Evolutionary conservation across 2,113 vertebrate species (phyloP).

Genomic region (Sterrhoptilus dennistouni): DNA sequence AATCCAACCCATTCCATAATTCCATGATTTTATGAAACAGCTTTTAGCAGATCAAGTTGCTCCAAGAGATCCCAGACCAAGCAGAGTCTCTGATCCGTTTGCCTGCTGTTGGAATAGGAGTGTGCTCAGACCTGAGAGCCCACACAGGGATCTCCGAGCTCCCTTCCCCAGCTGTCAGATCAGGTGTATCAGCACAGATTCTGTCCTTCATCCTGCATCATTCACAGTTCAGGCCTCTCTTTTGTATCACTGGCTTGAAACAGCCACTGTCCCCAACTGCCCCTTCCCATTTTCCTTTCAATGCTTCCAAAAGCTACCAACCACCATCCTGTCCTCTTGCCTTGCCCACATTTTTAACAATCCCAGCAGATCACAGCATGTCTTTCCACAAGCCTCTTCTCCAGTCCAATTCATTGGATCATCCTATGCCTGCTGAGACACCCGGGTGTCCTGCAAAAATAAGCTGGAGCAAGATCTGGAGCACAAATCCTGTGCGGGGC

Average conservation of each 20-base stretch:
- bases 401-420: background rate
- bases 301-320: background rate
- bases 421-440: background rate
- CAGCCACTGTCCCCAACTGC: background rate
- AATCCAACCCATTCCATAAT: background rate
- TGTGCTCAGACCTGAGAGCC: background rate
- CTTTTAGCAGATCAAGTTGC: background rate
- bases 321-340: background rate
- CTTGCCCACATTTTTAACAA: background rate
- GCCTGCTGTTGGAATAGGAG: background rate
- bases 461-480: background rate
- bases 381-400: background rate
- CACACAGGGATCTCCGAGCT: accelerated
- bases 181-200: background rate
- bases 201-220: background rate
- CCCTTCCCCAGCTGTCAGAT: background rate
- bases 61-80: background rate
- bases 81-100: background rate
- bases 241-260: background rate
- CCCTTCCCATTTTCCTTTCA: background rate
- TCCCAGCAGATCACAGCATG: background rate
- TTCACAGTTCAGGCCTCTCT: background rate
- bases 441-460: background rate
- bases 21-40: background rate
- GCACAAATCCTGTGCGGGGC: background rate